Evolutionary conservation across 2,797 vertebrate genomes (phyloP).

Genomic region (Pipistrellus pipistrellus): DNA sequence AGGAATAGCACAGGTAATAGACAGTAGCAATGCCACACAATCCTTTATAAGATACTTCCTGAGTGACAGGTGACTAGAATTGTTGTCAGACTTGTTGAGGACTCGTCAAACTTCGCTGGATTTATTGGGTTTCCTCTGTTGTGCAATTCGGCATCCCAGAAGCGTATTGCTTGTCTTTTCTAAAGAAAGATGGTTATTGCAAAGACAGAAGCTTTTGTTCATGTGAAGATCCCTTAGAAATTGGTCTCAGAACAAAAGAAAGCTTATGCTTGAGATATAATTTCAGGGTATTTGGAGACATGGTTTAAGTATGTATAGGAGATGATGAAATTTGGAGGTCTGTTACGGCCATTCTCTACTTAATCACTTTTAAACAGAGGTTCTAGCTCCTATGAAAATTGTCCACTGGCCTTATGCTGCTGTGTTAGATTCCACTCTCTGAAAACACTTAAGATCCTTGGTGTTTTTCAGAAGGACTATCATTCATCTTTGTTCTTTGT

Average conservation of each 20-base stretch:
- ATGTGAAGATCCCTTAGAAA: conserved; percentile 73
- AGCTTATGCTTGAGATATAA: conserved; percentile 49
- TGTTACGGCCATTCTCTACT: conserved; percentile 52
- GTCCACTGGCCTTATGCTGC: background rate
- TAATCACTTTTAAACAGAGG: conserved; percentile 61
- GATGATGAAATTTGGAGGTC: background rate
- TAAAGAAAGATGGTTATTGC: conserved; percentile 78
- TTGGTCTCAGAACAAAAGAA: conserved; percentile 70
- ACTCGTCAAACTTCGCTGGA: conserved; percentile 76
- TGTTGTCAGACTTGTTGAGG: conserved; percentile 76
- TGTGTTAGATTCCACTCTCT: conserved; percentile 54
- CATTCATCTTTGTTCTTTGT: conserved; percentile 68
- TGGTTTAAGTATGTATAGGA: background rate
- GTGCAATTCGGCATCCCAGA: conserved; percentile 68
- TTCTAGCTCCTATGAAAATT: conserved; percentile 36
- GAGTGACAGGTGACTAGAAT: conserved; percentile 80
- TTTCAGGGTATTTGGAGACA: conserved; percentile 66
- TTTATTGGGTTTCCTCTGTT: conserved; percentile 74
- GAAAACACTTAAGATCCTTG: conserved; percentile 50
- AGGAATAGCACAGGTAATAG: conserved; percentile 82
- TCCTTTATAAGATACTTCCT: conserved; percentile 75
- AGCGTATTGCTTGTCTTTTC: conserved; percentile 61
- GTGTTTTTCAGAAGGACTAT: conserved; percentile 60
- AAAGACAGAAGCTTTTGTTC: conserved; percentile 82
- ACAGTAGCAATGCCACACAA: conserved; percentile 29